A percentile compares a stretch with the other conserved stretches of the same genome.
These are phyloP conservation scores for Peromyscus californicus DNA, from an alignment of 2,113 vertebrate genomes.

Conservation along the genomic window DNA sequence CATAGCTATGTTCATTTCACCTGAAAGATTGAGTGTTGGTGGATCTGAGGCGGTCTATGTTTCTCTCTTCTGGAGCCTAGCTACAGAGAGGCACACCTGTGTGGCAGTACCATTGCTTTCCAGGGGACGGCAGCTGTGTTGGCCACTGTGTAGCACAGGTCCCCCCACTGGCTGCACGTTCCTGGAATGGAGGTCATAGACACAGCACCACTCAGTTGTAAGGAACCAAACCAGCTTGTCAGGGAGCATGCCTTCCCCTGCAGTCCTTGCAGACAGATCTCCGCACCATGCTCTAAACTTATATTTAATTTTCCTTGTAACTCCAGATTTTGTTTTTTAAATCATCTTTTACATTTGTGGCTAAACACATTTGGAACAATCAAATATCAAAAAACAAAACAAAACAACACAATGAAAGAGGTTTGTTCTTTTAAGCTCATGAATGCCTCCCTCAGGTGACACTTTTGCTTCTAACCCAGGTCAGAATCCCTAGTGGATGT, in stretches of 20 bases:
- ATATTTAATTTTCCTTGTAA: not conserved
- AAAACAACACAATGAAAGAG: not conserved
- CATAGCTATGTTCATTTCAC: not conserved
- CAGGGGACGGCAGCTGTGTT: not conserved
- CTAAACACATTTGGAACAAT: not conserved
- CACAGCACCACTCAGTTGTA: not conserved
- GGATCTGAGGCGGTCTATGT: not conserved
- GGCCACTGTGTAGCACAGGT: not conserved
- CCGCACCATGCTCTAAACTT: not conserved
- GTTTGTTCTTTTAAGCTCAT: not conserved
- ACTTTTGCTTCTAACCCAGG: too few species aligned
- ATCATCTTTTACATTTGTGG: not conserved
- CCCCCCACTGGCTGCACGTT: not conserved
- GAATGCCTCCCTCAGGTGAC: not conserved
- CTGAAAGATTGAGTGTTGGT: not conserved
- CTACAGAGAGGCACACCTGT: not conserved
- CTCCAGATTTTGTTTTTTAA: not conserved
- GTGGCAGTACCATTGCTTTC: not conserved
- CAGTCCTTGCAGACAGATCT: not conserved
- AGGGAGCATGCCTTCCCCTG: not conserved
- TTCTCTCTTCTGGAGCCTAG: not conserved
- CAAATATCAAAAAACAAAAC: not conserved
- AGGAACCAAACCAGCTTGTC: not conserved
- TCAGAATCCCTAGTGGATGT: fast-evolving
- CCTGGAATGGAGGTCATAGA: not conserved